Base-by-base conservation (phyloP, 2,113 vertebrate genomes). In the Peromyscus maniculatus region DNA sequence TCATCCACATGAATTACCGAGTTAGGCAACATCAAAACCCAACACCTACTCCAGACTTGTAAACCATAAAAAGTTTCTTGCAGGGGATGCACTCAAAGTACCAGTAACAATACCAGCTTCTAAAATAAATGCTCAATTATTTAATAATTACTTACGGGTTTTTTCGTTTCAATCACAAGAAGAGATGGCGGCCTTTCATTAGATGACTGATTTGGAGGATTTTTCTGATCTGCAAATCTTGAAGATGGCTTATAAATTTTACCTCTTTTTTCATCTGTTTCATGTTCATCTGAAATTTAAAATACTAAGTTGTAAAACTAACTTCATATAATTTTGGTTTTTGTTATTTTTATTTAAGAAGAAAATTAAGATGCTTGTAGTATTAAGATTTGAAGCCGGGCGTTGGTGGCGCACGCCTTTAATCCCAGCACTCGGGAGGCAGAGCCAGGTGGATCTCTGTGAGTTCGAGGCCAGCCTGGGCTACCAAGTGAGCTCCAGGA, bases 221-320 rank as follows among this genome's bases (percentile, higher is more conserved):
- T 98, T 99, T 99, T 99, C 98, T 97, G 99, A 98, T 99, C 99
- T 87, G 99, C 98, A 98, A 99, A 99, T 89, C 99, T 99, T 67
- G 99, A 99, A 36, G 99, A 99, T 57, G 99, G 99, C 94, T 99
- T 99, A 98, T 99, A 99, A 94, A 99, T 99, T 98, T 99, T 99
- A 97, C 99, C 99, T 98, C 98, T 99, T 98, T 99, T 99, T 6
- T 99, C 99, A 98, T 99, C 99, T 46, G 98, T 98, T 97, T 99
- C 99, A 91, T 99, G 97, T 98, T 99, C 99, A 91, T 99, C 99
- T 99, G 98, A 97, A 99, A 98, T 98, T 98, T 75, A 94, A 95
- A 96, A 97, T 36, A 75, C 77, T 95, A 95, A 82, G 22, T 94
- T 97, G 86, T 28, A 98, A 95, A 96, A 89, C n/a, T 67, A 89